phyloP scores from a whole-genome alignment of 2,797 vertebrate genomes.

The Spondyliosoma cantharus region DNA sequence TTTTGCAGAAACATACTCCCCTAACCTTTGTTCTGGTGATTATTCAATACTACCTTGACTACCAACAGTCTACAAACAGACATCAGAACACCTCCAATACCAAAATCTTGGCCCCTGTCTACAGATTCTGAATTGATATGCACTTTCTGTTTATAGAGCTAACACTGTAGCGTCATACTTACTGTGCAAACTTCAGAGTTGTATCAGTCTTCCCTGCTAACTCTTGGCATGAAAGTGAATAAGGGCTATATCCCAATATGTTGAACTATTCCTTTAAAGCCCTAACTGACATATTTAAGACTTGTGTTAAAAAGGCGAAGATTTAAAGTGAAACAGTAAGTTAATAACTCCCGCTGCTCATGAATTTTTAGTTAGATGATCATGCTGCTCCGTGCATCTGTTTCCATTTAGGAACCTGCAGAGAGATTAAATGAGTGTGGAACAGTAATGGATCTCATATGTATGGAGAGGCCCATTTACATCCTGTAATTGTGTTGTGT shows the following conservation, averaged over 20 bases:
- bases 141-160: too few species aligned
- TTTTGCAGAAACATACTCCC: too few species aligned
- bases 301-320: background rate
- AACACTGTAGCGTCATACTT: background rate
- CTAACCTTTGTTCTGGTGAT: too few species aligned
- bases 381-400: conserved; percentile 65
- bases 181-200: background rate
- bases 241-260: background rate
- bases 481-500: conserved; percentile 67
- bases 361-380: conserved; percentile 52
- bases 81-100: too few species aligned
- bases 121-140: too few species aligned
- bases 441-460: conserved; percentile 68
- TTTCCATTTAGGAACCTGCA: conserved; percentile 70
- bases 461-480: conserved; percentile 66
- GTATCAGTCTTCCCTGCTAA: background rate
- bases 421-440: conserved; percentile 68
- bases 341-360: conserved; percentile 47
- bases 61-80: too few species aligned
- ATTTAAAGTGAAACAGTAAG: conserved; percentile 37
- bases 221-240: background rate
- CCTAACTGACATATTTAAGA: background rate
- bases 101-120: too few species aligned
- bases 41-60: too few species aligned
- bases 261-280: background rate